Evolutionary conservation across 2,113 vertebrate species (phyloP).

Genomic region (Aplodontia rufa): DNA sequence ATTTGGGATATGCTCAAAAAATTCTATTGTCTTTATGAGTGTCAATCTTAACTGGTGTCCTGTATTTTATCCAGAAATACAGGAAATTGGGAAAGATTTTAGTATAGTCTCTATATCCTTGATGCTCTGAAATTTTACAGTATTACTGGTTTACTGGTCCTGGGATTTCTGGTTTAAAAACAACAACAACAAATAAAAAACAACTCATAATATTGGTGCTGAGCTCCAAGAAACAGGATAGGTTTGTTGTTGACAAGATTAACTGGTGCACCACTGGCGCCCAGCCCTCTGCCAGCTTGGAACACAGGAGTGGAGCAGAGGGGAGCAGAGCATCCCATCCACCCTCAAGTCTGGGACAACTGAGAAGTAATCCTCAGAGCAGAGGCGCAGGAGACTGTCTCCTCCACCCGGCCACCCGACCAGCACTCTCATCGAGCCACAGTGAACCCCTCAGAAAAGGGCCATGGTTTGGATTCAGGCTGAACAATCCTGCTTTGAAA

Average conservation of each 20-base stretch:
- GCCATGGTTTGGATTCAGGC: not conserved
- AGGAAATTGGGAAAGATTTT: not conserved
- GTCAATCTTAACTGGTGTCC: not conserved
- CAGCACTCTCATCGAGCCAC: not conserved
- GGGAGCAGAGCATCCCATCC: not conserved
- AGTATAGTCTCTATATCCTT: not conserved
- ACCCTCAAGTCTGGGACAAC: not conserved
- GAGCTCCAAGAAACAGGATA: not conserved
- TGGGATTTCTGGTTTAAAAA: not conserved
- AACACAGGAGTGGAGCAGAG: not conserved
- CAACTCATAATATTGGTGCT: not conserved
- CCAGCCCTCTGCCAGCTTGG: not conserved
- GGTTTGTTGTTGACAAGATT: not conserved
- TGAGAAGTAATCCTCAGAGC: not conserved
- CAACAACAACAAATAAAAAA: no score
- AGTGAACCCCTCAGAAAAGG: not conserved
- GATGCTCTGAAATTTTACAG: not conserved
- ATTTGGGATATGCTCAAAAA: slow-evolving; percentile 9
- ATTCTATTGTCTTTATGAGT: not conserved
- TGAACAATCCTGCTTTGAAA: not conserved
- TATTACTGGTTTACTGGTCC: not conserved
- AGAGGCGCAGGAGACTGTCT: not conserved
- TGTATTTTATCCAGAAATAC: slow-evolving; percentile 28
- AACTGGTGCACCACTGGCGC: not conserved
- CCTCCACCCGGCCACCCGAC: not conserved